Base-by-base conservation (phyloP, 2,113 vertebrate genomes). In the Phoxinus phoxinus region DNA sequence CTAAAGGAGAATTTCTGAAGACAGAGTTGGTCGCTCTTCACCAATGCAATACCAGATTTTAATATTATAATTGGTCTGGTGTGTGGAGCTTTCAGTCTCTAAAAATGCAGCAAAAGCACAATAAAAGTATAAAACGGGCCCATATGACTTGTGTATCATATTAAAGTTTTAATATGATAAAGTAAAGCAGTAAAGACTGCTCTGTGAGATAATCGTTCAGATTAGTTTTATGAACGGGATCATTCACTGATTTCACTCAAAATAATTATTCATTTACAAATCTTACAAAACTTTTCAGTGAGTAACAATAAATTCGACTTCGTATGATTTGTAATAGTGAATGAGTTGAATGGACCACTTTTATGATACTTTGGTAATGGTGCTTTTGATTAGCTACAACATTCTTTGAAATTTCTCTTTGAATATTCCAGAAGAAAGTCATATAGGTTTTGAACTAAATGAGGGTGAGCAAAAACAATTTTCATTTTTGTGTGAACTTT, bases 351-450 rank as follows among this genome's bases (percentile, higher is more conserved):
- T 71, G 9, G 35, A 46, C n/a, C 37, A 25, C n/a, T 74, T 74
- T 46, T 48, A 17, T 74, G 69, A 72, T 72, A n/a, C 19, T 37
- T 71, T 71, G 32, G 71, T 25, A 73, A 41, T 25, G 32, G 53
- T 59, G 30, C 30, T 63, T 79, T 44, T 27, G 12, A 10, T 8
- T 2, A 25, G 12, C 30, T 59, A 41, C 25, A 2, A 21, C 27
- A n/a, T 35, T 37, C 69, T 72, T 72, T 35, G 12, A 76, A 76
- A 53, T 19, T 0, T 51, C 25, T 30, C n/a, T 53, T 76, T 21
- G 4, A 61, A 67, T 19, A 71, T 56, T 69, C n/a, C 21, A 84
- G 56, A 86, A 35, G 15, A 56, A 53, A 37, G 19, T 83, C 27
- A 35, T 82, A 37, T 4, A 2, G 30, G 30, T 58, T 56, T 53